Evolutionary conservation across 1,140 invertebrate genomes (phyloP), one percentile per base, ranked within the genome.

Genomic region (Neelides sp.): DNA sequence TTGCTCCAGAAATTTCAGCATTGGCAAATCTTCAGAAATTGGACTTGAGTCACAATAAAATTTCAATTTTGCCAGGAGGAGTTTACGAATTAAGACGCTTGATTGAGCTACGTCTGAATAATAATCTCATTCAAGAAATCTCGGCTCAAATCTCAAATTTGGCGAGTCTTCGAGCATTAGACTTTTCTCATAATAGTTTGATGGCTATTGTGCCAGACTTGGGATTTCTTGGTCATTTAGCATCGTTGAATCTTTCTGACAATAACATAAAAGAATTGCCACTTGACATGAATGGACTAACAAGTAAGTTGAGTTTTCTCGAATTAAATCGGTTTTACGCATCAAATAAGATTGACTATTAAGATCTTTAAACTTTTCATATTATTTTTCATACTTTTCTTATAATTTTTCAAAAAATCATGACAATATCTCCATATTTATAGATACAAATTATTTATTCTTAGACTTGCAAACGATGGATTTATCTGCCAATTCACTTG

Each of bases 141-240:
- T 51, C 51, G 1, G 10, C 30, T 7, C 65, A 68, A 12, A 63
- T 74, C 30, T 65, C 66, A 15, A 57, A 66, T 51, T 60, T 73
- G 4, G 59, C 52, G 26, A 63, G 61, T 49, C 57, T 74, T 8
- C 66, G 71, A 53, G 63, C 68, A 41, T 59, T 74, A 60, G 75
- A 80, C 66, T 59, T 79, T 27, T 78, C 78, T 1, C 63, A 73
- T 57, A 82, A 82, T 63, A 62, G 71, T 32, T 56, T 82, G 49
- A 66, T 56, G 17, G 62, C 52, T 23, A 57, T 82, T 48, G 77
- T 78, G 15, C 55, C 65, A 46, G 71, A 72, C 54, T 68, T 80
- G 57, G 76, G 76, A 40, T 74, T 75, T 61, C 63, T 80, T 52
- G 73, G 71, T 47, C 68, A 73, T 62, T 80, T 28, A 66, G 68